A percentile compares a stretch with the other conserved stretches of the same genome.
Evolutionary conservation across 37 sponge, comb jelly and placozoan species (phyloP).

Genomic region (Cliona cf. orientalis): DNA sequence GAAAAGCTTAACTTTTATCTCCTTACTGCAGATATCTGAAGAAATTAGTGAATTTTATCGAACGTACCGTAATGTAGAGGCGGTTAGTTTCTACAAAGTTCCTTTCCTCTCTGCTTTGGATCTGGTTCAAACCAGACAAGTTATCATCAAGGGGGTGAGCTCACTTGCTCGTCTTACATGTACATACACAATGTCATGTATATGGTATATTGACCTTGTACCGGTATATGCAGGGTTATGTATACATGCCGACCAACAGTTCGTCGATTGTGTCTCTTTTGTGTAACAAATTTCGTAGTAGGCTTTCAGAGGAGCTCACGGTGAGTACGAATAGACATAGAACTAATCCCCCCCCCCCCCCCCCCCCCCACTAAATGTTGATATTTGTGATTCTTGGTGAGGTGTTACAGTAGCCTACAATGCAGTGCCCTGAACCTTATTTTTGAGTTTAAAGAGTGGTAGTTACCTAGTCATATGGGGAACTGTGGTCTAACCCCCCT

Average conservation of each 20-base stretch:
- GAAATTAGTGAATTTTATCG: neutral
- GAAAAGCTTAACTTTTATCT: neutral
- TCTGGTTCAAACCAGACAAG: constrained; percentile 65
- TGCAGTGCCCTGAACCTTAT: too few relatives aligned
- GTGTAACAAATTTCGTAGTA: constrained; percentile 76
- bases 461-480: too few relatives aligned
- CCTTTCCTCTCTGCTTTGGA: constrained; percentile 82
- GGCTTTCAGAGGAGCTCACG: constrained; percentile 69
- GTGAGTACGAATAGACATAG: too few relatives aligned
- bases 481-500: too few relatives aligned
- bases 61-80: neutral
- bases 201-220: neutral
- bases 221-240: constrained; percentile 63
- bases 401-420: too few relatives aligned
- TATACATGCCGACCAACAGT: constrained; percentile 71
- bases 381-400: too few relatives aligned
- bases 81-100: constrained; percentile 45
- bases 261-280: constrained; percentile 57
- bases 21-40: neutral
- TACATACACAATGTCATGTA: neutral
- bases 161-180: too few relatives aligned
- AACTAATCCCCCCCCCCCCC: too few relatives aligned
- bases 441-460: too few relatives aligned
- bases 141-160: constrained; percentile 64
- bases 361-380: neutral